Evolutionary conservation across 2,797 vertebrate species (phyloP).

Genomic region (Hydrocynus forskahlii): DNA sequence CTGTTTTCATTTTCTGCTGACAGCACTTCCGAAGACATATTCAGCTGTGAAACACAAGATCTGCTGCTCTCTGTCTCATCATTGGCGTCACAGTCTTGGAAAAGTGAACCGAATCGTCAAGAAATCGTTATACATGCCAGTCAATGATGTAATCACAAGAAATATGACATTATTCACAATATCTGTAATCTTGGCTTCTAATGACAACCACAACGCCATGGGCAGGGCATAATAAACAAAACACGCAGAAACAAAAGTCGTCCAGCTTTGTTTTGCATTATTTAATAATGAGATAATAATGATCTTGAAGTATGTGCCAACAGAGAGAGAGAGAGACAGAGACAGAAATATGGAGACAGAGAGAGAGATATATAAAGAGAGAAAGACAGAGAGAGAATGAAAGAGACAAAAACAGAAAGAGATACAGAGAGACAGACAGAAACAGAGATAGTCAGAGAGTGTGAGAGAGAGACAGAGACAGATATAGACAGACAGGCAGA

Average conservation of each 20-base stretch:
- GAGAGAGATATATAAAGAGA: too few relatives aligned
- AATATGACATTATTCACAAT: background rate
- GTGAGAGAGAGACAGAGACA: too few relatives aligned
- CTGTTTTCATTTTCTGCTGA: background rate
- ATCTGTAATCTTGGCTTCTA: background rate
- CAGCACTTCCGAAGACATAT: background rate
- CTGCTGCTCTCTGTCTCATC: background rate
- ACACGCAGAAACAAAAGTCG: too few relatives aligned
- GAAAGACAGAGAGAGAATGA: too few relatives aligned
- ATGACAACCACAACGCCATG: background rate
- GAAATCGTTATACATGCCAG: background rate
- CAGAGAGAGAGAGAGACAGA: background rate
- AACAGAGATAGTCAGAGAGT: too few relatives aligned
- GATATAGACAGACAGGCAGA: background rate
- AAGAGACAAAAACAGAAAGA: too few relatives aligned
- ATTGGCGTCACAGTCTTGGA: background rate
- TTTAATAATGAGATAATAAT: background rate
- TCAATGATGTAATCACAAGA: background rate
- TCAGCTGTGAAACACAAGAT: too few relatives aligned
- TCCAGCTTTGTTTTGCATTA: background rate
- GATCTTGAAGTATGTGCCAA: background rate
- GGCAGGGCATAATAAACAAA: background rate
- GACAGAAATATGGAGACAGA: too few relatives aligned
- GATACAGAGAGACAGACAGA: background rate
- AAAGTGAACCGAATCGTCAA: background rate